Conservation (phyloP, 1,140 invertebrate genomes). For the Drosophila pectinifera region DNA sequence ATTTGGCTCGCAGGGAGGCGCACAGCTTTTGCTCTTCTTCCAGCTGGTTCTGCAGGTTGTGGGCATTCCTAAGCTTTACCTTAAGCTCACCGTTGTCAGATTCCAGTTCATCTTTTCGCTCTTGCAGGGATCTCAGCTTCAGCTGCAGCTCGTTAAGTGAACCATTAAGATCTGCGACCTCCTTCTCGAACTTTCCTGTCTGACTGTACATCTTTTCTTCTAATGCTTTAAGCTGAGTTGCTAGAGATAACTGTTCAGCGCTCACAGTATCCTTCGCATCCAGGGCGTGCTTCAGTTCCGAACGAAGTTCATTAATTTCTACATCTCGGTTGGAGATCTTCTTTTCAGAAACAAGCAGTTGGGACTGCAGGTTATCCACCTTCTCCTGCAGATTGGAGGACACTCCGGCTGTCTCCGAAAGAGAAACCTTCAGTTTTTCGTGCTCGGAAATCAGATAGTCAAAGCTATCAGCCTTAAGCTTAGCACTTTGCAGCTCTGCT, state of each 20-base stretch:
- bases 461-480: not conserved
- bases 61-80: constrained; percentile 13
- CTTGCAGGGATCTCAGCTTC: constrained; percentile 31
- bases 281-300: constrained; percentile 4
- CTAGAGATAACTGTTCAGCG: not conserved
- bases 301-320: constrained; percentile 8
- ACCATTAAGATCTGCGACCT: constrained; percentile 26
- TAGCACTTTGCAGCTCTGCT: constrained; percentile 4
- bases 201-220: constrained; percentile 19
- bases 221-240: constrained; percentile 2
- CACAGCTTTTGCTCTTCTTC: constrained; percentile 26
- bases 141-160: constrained; percentile 35
- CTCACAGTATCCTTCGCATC: not conserved
- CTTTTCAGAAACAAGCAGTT: not conserved
- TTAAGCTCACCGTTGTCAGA: constrained; percentile 22
- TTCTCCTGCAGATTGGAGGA: not conserved
- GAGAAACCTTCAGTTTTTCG: not conserved
- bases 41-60: constrained; percentile 16
- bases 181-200: constrained; percentile 6
- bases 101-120: constrained; percentile 27
- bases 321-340: not conserved
- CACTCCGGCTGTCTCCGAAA: not conserved
- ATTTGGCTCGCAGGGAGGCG: not conserved
- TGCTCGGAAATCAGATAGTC: constrained; percentile 28
- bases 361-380: not conserved